Conservation (phyloP, 2,888 invertebrate genomes). For the Cerastoderma edule region DNA sequence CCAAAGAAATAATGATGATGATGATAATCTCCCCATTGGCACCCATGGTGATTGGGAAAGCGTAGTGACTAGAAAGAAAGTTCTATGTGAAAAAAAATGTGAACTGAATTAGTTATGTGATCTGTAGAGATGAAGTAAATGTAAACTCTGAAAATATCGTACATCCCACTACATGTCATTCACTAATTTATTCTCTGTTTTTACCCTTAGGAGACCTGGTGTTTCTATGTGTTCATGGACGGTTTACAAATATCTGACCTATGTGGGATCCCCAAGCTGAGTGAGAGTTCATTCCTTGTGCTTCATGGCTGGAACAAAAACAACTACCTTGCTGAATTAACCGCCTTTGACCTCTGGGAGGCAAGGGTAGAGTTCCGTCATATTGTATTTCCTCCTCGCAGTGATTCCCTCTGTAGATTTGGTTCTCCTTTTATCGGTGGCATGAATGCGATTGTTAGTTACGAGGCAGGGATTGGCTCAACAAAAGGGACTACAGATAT, state of each 20-base stretch:
- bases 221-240: conserved; percentile 60
- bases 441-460: conserved; percentile 63
- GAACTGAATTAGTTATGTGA: too few species aligned
- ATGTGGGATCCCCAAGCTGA: conserved; percentile 65
- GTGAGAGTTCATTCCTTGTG: conserved; percentile 51
- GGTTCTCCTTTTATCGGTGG: conserved; percentile 68
- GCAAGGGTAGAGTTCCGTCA: conserved; percentile 54
- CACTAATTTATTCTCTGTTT: too few species aligned
- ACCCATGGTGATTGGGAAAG: too few species aligned
- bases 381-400: conserved; percentile 62
- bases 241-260: conserved; percentile 44
- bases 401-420: conserved; percentile 60
- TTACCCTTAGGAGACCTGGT: conserved; percentile 62
- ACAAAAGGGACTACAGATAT: conserved; percentile 37
- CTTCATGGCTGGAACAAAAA: conserved; percentile 69
- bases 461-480: conserved; percentile 69
- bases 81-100: too few species aligned
- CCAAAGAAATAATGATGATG: too few species aligned
- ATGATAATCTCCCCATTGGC: too few species aligned
- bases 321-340: conserved; percentile 56
- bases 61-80: too few species aligned
- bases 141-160: too few species aligned
- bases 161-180: too few species aligned
- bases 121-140: too few species aligned
- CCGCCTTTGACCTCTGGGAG: conserved; percentile 57